Percentiles rank a stretch among this genome's conserved stretches.
Evolutionary conservation across 2,113 vertebrate species (phyloP).

Genomic region (Charina bottae): DNA sequence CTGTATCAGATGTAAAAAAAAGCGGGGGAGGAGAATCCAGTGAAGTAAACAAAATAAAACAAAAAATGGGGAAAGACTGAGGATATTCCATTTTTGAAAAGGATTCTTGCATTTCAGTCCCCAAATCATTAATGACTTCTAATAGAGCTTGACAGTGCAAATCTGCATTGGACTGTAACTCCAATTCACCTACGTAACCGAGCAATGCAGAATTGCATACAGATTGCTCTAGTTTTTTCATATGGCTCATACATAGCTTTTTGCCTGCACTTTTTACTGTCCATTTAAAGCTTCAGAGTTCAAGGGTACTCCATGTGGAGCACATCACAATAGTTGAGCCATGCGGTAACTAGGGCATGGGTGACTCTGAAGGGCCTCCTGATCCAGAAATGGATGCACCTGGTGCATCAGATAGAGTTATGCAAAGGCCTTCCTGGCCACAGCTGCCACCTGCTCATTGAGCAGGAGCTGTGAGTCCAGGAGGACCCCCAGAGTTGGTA

Average conservation of each 20-base stretch:
- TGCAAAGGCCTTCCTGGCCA: not conserved
- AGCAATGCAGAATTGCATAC: not conserved
- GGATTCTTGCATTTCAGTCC: not conserved
- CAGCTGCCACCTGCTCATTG: too few relatives aligned
- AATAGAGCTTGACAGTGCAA: not conserved
- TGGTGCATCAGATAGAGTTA: not conserved
- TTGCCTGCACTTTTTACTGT: not conserved
- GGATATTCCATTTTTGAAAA: not conserved
- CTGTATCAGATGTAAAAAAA: not conserved
- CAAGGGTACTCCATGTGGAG: not conserved
- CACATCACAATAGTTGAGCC: not conserved
- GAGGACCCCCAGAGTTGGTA: not conserved
- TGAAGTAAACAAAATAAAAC: conserved; percentile 40
- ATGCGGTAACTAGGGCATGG: not conserved
- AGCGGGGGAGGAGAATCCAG: conserved; percentile 3
- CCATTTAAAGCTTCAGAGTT: not conserved
- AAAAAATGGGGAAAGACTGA: not conserved
- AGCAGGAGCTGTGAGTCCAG: not conserved
- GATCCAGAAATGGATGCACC: not conserved
- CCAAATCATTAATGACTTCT: not conserved
- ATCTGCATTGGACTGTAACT: not conserved
- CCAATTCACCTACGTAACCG: not conserved
- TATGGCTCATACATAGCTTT: not conserved
- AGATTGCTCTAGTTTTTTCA: not conserved
- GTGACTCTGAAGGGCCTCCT: not conserved